These are phyloP conservation scores for Ennomos quercinarius DNA, from an alignment of 2,888 invertebrate genomes.

Conservation along the genomic window DNA sequence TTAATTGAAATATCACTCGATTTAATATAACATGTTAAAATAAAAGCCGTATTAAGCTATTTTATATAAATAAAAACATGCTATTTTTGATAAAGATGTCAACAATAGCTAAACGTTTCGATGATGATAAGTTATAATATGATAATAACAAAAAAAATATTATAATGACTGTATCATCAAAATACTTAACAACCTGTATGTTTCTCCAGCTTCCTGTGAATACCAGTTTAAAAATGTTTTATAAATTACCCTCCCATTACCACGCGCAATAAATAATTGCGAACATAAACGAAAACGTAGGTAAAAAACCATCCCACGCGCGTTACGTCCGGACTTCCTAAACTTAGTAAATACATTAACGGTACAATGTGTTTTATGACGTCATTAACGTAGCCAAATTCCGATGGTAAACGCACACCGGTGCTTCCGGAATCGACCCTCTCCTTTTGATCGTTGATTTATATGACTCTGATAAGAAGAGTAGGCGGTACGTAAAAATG, in stretches of 20 bases:
- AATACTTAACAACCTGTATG: no score
- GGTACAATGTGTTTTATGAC: constrained; percentile 28
- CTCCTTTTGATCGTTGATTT: constrained; percentile 24
- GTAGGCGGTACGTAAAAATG: background rate
- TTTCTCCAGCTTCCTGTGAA: background rate
- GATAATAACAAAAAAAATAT: no score
- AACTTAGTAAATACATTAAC: constrained; percentile 30
- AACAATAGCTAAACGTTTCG: no score
- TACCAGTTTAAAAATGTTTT: background rate
- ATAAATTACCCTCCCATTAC: background rate
- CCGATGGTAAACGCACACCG: constrained; percentile 8
- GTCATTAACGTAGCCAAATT: constrained; percentile 24
- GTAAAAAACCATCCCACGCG: constrained; percentile 24
- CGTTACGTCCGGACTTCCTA: constrained; percentile 28
- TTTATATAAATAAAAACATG: no score
- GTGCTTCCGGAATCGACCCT: constrained; percentile 16
- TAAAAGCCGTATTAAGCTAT: no score
- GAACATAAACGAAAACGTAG: constrained; percentile 2
- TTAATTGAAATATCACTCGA: no score
- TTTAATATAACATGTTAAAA: no score
- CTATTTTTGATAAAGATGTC: no score
- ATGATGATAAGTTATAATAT: no score
- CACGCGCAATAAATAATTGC: constrained; percentile 2
- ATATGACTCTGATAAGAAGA: constrained; percentile 22
- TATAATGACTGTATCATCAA: no score